These are phyloP conservation scores for Lepidonotus clava DNA, from an alignment of 2,888 invertebrate species.

Conservation along the genomic window DNA sequence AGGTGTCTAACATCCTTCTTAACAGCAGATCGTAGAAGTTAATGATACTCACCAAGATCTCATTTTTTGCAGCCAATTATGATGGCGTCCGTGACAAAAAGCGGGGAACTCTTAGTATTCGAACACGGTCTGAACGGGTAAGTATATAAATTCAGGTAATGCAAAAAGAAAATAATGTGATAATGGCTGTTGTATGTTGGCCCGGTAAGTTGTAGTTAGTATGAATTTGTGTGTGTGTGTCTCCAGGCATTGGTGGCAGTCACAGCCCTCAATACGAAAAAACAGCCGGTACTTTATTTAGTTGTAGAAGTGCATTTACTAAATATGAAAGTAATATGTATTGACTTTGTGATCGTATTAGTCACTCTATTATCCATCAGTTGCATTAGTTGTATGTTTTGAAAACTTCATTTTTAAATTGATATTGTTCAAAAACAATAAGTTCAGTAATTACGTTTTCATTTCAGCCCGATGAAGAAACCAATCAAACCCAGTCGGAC, in stretches of 20 bases:
- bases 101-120: constrained; percentile 90
- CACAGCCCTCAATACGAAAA: neutral
- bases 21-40: too few species aligned
- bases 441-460: neutral
- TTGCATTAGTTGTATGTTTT: too few species aligned
- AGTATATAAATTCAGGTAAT: constrained; percentile 69
- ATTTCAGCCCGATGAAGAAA: constrained; percentile 73
- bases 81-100: constrained; percentile 85
- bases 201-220: neutral
- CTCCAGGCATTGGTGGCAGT: neutral
- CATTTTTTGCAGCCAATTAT: constrained; percentile 71
- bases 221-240: neutral
- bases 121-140: constrained; percentile 89
- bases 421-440: too few species aligned
- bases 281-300: neutral
- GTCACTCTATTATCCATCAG: neutral
- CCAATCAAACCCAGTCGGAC: constrained; percentile 73
- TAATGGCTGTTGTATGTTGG: neutral
- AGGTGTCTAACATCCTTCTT: too few species aligned
- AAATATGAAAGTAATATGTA: neutral
- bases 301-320: neutral
- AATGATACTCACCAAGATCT: too few species aligned
- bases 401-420: too few species aligned
- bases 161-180: neutral
- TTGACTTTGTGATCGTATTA: too few species aligned